Percentiles rank a stretch among this genome's conserved stretches.
Conservation (phyloP, 2,888 invertebrate genomes). For the Lomographa bimaculata region DNA sequence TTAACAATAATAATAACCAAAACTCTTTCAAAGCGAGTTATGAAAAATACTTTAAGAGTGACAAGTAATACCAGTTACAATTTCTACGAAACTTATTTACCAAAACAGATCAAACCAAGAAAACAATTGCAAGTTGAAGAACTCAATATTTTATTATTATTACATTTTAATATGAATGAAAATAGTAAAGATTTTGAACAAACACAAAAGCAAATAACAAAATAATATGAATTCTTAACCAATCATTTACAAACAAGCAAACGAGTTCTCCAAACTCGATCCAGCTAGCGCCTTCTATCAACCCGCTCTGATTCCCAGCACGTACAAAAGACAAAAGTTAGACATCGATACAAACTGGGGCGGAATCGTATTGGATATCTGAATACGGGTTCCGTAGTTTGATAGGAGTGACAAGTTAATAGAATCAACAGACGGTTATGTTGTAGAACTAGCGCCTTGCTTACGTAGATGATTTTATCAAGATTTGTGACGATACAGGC, state of each 20-base stretch:
- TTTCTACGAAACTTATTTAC: too few relatives aligned
- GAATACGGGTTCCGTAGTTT: constrained; percentile 31
- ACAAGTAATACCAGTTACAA: too few relatives aligned
- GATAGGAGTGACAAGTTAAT: constrained; percentile 27
- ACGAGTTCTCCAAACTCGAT: constrained; percentile 27
- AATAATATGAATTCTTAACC: constrained; percentile 5
- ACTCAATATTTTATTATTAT: too few relatives aligned
- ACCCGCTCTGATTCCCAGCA: constrained; percentile 33
- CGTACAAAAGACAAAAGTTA: constrained; percentile 45
- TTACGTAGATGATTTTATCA: constrained; percentile 27
- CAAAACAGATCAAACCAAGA: too few relatives aligned
- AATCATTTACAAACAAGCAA: constrained; percentile 9
- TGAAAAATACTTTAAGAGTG: too few relatives aligned
- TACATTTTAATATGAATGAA: too few relatives aligned
- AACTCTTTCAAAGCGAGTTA: too few relatives aligned
- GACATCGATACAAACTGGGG: constrained; percentile 39
- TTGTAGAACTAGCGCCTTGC: constrained; percentile 5
- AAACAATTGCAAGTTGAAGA: too few relatives aligned
- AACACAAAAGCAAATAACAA: background rate
- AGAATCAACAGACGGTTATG: constrained; percentile 18
- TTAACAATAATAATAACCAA: too few relatives aligned
- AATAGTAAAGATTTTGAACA: too few relatives aligned
- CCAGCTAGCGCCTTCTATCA: constrained; percentile 28
- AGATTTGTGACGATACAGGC: too few relatives aligned
- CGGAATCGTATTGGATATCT: constrained; percentile 33